Evolutionary conservation across 2,888 invertebrate genomes (phyloP).

Genomic region (Drosophila fungiperda): DNA sequence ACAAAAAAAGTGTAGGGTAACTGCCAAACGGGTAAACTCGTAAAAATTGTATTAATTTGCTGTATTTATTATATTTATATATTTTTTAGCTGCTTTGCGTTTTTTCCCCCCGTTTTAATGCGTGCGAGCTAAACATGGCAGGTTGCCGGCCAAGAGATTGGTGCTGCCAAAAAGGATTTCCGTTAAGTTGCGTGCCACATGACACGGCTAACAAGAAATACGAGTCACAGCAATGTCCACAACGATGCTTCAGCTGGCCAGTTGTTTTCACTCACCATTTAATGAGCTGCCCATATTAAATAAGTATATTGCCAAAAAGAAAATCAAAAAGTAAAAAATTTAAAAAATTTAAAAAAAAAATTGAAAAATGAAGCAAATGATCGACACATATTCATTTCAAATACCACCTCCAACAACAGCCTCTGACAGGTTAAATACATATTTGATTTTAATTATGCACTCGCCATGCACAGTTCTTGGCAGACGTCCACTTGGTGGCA

Average conservation of each 20-base stretch:
- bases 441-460: slow-evolving; percentile 52
- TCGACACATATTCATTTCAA: slow-evolving; percentile 40
- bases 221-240: slow-evolving; percentile 16
- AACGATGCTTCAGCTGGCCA: slow-evolving; percentile 20
- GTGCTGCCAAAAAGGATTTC: slow-evolving; percentile 53
- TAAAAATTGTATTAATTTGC: not conserved
- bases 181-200: slow-evolving; percentile 68
- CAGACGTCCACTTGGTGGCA: slow-evolving; percentile 21
- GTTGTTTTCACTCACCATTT: slow-evolving; percentile 49
- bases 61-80: slow-evolving; percentile 3
- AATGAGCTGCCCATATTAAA: slow-evolving; percentile 46
- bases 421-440: slow-evolving; percentile 26
- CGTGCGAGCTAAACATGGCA: slow-evolving; percentile 63
- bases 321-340: not conserved
- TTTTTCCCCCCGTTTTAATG: slow-evolving; percentile 38
- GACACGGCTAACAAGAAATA: slow-evolving; percentile 36
- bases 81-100: slow-evolving; percentile 43
- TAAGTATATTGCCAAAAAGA: slow-evolving; percentile 35
- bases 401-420: slow-evolving; percentile 13
- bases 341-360: not conserved
- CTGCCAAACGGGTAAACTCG: not conserved
- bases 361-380: slow-evolving; percentile 9
- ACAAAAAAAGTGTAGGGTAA: not conserved
- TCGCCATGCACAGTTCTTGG: slow-evolving; percentile 34
- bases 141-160: slow-evolving; percentile 47